Evolutionary conservation across 2,797 vertebrate species (phyloP).

Genomic region (Oreochromis mossambicus): DNA sequence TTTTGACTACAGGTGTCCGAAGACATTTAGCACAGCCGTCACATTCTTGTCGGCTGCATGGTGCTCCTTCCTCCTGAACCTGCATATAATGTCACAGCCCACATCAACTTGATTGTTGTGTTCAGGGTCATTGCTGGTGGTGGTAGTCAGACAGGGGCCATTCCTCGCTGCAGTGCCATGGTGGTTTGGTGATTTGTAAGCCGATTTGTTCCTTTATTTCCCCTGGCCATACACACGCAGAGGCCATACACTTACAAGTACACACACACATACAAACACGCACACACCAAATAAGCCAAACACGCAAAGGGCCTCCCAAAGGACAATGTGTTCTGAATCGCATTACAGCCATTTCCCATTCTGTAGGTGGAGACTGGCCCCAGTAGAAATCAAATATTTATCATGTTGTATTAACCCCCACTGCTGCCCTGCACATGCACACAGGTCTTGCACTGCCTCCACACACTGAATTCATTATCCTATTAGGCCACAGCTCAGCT

Average conservation of each 20-base stretch:
- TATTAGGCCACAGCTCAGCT: conserved; percentile 71
- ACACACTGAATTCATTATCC: conserved; percentile 75
- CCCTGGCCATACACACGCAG: conserved; percentile 69
- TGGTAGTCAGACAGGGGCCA: conserved; percentile 65
- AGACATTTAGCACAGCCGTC: conserved; percentile 16
- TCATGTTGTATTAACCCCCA: conserved; percentile 79
- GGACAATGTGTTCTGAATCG: conserved; percentile 75
- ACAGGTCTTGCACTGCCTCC: conserved; percentile 34
- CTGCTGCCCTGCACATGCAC: conserved; percentile 38
- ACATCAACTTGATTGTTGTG: conserved; percentile 53
- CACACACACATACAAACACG: conserved; percentile 16
- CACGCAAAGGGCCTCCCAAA: conserved; percentile 67
- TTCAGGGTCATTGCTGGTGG: conserved; percentile 64
- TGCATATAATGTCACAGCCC: conserved; percentile 41
- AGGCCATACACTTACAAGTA: conserved; percentile 46
- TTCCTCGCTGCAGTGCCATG: conserved; percentile 39
- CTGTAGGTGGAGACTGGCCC: conserved; percentile 71
- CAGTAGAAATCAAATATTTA: conserved; percentile 80
- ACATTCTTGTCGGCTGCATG: not conserved
- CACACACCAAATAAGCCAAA: conserved; percentile 43
- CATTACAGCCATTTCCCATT: conserved; percentile 79
- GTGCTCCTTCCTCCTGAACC: conserved; percentile 26
- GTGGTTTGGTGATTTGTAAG: conserved; percentile 74
- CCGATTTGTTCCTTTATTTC: conserved; percentile 79
- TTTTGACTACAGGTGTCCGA: not conserved